A percentile compares a stretch with the other conserved stretches of the same genome.
These are phyloP conservation scores for Microtus montanus DNA, from an alignment of 2,113 vertebrate species.

Conservation along the genomic window DNA sequence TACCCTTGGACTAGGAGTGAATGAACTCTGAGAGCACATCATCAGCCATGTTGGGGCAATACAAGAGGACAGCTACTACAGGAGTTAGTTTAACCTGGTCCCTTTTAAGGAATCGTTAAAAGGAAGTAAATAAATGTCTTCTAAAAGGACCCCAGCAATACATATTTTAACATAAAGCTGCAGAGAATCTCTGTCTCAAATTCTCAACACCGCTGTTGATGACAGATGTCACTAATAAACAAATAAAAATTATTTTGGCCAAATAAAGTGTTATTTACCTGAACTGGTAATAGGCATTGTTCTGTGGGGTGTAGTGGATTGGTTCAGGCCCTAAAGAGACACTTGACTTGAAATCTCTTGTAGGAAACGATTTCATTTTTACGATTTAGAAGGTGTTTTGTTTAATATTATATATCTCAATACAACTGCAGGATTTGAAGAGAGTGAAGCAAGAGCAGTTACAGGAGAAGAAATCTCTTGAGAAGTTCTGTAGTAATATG, in stretches of 20 bases:
- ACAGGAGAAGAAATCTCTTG: accelerated
- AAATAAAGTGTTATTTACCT: background rate
- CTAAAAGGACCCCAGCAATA: background rate
- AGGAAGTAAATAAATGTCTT: background rate
- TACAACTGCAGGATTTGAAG: background rate
- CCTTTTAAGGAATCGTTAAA: background rate
- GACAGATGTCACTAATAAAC: background rate
- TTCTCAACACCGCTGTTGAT: background rate
- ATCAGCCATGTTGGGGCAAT: background rate
- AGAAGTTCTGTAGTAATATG: no score
- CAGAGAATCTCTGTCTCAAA: background rate
- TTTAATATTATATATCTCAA: background rate
- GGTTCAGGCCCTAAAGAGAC: background rate
- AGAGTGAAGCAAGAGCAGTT: background rate
- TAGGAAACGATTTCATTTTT: background rate
- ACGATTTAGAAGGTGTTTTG: background rate
- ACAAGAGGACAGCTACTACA: background rate
- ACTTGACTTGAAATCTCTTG: background rate
- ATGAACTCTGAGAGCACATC: background rate
- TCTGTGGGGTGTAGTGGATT: background rate
- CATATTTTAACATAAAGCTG: background rate
- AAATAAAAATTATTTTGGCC: background rate
- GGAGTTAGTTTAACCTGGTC: background rate
- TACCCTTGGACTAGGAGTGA: constrained; percentile 13
- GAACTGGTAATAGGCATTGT: background rate